These are phyloP conservation scores for Phalera bucephala DNA, from an alignment of 2,888 invertebrate species.

Conservation along the genomic window DNA sequence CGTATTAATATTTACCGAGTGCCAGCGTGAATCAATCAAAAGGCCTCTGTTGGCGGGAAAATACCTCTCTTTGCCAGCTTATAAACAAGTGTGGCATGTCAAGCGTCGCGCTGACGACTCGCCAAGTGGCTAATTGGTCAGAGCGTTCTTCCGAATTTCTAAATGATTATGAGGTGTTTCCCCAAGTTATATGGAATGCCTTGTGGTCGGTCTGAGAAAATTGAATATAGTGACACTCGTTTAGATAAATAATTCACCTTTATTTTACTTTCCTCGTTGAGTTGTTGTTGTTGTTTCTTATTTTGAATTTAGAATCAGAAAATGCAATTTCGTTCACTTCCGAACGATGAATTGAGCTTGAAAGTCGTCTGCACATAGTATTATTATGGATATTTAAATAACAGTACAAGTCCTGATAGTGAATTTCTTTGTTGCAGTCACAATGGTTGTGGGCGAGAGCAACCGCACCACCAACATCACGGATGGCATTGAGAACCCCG, in stretches of 20 bases:
- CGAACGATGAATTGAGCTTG: background rate
- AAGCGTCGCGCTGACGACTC: conserved; percentile 39
- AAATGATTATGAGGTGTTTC: conserved; percentile 58
- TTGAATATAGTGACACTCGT: too few relatives aligned
- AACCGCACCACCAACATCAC: conserved; percentile 90
- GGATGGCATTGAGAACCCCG: conserved; percentile 95
- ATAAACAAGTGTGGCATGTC: conserved; percentile 54
- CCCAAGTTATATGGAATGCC: conserved; percentile 39
- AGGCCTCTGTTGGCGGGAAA: conserved; percentile 54
- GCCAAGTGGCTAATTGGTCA: conserved; percentile 47
- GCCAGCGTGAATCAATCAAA: conserved; percentile 57
- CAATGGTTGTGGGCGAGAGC: conserved; percentile 93
- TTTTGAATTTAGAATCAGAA: background rate
- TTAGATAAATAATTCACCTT: too few relatives aligned
- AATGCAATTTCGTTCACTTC: background rate
- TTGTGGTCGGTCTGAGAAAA: conserved; percentile 26
- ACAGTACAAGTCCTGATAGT: conserved; percentile 17
- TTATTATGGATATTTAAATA: conserved; percentile 7
- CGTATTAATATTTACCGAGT: conserved; percentile 56
- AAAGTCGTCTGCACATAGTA: background rate
- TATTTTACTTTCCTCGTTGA: too few relatives aligned
- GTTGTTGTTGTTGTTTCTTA: background rate
- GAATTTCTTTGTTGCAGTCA: conserved; percentile 64
- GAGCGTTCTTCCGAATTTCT: conserved; percentile 40
- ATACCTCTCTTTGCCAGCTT: conserved; percentile 52